Conservation (phyloP, 2,797 vertebrate species). For the Neomorphus geoffroyi region DNA sequence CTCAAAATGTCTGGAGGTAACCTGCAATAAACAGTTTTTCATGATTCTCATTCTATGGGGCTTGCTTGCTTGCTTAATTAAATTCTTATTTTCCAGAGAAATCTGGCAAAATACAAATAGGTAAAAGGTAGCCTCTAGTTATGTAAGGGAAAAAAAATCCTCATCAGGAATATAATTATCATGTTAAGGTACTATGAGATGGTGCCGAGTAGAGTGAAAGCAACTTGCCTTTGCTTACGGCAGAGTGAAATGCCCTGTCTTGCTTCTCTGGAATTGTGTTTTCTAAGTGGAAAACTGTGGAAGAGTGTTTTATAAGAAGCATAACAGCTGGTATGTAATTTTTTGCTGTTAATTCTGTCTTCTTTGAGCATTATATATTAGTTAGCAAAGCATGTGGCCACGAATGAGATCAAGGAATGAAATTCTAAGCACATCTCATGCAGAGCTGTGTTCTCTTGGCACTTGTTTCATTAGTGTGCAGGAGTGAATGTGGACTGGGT, state of each 20-base stretch:
- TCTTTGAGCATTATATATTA: neutral
- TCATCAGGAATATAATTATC: neutral
- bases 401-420: constrained; percentile 2
- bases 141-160: neutral
- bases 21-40: neutral
- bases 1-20: neutral
- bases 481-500: neutral
- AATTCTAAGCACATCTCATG: neutral
- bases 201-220: neutral
- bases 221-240: neutral
- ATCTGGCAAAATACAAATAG: neutral
- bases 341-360: neutral
- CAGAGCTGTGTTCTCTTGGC: neutral
- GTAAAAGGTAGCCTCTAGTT: neutral
- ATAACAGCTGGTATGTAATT: constrained; percentile 14
- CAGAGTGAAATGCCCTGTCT: neutral
- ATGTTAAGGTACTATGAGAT: neutral
- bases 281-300: neutral
- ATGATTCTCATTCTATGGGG: neutral
- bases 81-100: neutral
- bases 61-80: neutral
- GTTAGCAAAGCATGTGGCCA: neutral
- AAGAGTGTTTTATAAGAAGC: neutral
- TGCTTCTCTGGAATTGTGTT: neutral
- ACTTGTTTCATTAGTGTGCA: neutral